Conservation (phyloP, 2,797 vertebrate species). For the Sebastes cheni region DNA sequence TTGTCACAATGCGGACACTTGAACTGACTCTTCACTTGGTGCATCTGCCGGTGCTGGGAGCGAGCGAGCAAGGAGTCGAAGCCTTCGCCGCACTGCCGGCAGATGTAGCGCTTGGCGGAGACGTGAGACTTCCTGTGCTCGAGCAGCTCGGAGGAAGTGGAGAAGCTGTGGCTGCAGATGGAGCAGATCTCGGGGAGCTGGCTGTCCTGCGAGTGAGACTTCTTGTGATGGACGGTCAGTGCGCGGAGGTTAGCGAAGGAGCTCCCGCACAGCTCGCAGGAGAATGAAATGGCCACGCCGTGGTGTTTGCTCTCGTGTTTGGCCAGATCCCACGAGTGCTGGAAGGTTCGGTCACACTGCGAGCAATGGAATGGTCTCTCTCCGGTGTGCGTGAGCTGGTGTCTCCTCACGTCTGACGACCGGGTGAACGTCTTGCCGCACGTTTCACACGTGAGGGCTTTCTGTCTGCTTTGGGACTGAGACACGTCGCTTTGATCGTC, state of each 20-base stretch:
- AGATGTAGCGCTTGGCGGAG: slow-evolving; percentile 71
- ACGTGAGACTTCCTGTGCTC: slow-evolving; percentile 79
- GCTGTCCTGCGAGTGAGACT: slow-evolving; percentile 60
- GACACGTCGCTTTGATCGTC: neutral
- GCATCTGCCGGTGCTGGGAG: slow-evolving; percentile 76
- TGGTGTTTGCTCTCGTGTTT: slow-evolving; percentile 80
- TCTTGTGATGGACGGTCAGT: slow-evolving; percentile 78
- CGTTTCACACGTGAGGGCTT: slow-evolving; percentile 65
- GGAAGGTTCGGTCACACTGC: slow-evolving; percentile 81
- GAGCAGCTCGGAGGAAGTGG: slow-evolving; percentile 52
- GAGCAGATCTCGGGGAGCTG: slow-evolving; percentile 81
- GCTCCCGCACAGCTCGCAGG: slow-evolving; percentile 71
- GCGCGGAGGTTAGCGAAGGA: slow-evolving; percentile 76
- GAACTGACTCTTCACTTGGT: slow-evolving; percentile 71
- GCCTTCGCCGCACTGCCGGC: slow-evolving; percentile 77
- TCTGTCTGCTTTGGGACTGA: slow-evolving; percentile 18
- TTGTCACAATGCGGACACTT: slow-evolving; percentile 82
- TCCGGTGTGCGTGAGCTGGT: slow-evolving; percentile 85
- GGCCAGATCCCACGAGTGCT: slow-evolving; percentile 84
- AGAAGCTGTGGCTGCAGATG: slow-evolving; percentile 79
- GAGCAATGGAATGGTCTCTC: slow-evolving; percentile 83
- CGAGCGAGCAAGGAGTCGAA: slow-evolving; percentile 79
- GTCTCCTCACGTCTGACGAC: slow-evolving; percentile 78
- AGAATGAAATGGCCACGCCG: slow-evolving; percentile 71
- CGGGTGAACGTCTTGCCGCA: slow-evolving; percentile 81